Conservation (phyloP, 2,797 vertebrate species). For the Mallotus villosus region DNA sequence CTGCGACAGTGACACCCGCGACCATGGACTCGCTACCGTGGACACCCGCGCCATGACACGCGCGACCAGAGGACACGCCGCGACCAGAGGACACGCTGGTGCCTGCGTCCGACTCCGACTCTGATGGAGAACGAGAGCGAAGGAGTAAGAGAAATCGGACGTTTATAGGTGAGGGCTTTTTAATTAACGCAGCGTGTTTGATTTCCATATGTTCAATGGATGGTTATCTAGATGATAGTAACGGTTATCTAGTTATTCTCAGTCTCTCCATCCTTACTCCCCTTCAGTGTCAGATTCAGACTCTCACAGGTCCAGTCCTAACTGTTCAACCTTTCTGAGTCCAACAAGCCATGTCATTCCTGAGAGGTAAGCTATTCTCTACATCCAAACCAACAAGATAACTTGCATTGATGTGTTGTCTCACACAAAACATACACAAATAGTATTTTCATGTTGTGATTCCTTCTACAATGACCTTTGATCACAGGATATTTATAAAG, state of each 20-base stretch:
- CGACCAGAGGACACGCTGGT: slow-evolving; percentile 70
- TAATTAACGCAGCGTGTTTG: neutral
- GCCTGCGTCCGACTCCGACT: slow-evolving; percentile 82
- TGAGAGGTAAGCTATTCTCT: slow-evolving; percentile 68
- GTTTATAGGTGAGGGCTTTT: slow-evolving; percentile 46
- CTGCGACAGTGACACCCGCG: too few relatives aligned
- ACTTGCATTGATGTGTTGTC: neutral
- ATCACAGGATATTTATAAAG: neutral
- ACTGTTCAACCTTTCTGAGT: slow-evolving; percentile 69
- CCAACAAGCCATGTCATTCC: slow-evolving; percentile 67
- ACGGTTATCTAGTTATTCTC: neutral
- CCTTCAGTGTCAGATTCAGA: slow-evolving; percentile 52
- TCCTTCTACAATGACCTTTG: neutral
- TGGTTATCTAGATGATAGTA: too few relatives aligned
- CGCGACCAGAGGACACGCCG: too few relatives aligned
- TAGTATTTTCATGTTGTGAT: neutral
- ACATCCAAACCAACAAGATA: too few relatives aligned
- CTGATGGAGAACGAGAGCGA: slow-evolving; percentile 63
- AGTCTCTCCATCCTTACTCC: slow-evolving; percentile 29
- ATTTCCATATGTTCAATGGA: neutral
- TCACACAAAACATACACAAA: neutral
- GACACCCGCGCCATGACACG: too few relatives aligned
- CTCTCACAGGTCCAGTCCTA: slow-evolving; percentile 56
- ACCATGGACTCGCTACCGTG: too few relatives aligned
- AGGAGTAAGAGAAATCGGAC: slow-evolving; percentile 33